Evolutionary conservation across 2,797 vertebrate species (phyloP).

Genomic region (Hoplostethus atlanticus): DNA sequence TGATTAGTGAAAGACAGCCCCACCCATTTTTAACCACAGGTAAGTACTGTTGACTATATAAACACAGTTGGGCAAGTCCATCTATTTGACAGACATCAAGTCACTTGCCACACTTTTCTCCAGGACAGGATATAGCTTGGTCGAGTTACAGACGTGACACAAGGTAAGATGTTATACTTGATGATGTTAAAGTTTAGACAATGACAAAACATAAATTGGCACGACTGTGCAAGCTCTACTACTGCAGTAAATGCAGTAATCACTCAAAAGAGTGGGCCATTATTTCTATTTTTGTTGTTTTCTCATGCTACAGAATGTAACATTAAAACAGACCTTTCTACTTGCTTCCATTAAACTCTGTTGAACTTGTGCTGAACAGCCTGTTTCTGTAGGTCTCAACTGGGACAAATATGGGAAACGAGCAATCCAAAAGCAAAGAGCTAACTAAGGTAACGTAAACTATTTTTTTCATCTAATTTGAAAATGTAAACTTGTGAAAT

Average conservation of each 20-base stretch:
- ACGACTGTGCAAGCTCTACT: neutral
- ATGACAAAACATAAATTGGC: neutral
- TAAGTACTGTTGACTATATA: conserved; percentile 50
- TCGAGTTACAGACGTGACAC: conserved; percentile 24
- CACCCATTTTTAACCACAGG: conserved; percentile 77
- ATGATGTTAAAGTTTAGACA: neutral
- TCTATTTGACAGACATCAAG: conserved; percentile 27
- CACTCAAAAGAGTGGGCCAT: neutral
- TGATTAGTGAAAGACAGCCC: conserved; percentile 60
- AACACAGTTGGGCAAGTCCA: conserved; percentile 41
- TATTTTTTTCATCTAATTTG: neutral
- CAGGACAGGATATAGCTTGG: conserved; percentile 27
- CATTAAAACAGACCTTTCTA: neutral
- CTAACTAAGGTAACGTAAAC: conserved; percentile 62
- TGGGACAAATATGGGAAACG: conserved; percentile 81
- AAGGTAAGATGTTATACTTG: conserved; percentile 59
- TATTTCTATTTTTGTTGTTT: conserved; percentile 12
- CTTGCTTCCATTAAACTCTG: conserved; percentile 5
- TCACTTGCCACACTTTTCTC: neutral
- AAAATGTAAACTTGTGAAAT: neutral
- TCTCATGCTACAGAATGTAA: neutral
- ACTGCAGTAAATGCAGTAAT: too few species aligned
- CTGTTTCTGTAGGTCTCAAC: conserved; percentile 18
- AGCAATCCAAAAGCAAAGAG: conserved; percentile 61
- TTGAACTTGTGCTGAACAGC: conserved; percentile 1